A percentile compares a stretch with the other conserved stretches of the same genome.
Conservation (phyloP, 2,113 vertebrate species). For the Sminthopsis crassicaudata region DNA sequence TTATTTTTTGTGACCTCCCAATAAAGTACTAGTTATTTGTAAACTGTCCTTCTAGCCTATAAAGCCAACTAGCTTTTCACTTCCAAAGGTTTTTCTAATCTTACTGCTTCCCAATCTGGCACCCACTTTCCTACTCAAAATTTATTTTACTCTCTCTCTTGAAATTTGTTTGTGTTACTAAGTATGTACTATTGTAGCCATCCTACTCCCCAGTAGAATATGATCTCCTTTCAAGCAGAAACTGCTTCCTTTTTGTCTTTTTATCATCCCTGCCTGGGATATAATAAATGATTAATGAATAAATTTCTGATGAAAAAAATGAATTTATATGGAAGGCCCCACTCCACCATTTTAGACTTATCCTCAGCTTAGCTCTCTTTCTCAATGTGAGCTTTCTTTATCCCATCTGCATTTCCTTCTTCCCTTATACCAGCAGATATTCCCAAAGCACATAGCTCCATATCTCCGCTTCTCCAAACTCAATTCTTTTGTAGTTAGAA, state of each 20-base stretch:
- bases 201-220: not conserved
- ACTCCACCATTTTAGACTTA: not conserved
- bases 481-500: not conserved
- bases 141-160: not conserved
- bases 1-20: conserved; percentile 32
- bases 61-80: conserved; percentile 1
- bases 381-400: not conserved
- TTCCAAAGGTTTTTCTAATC: conserved; percentile 56
- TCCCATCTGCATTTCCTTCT: not conserved
- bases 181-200: not conserved
- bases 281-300: not conserved
- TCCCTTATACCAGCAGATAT: not conserved
- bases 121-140: not conserved
- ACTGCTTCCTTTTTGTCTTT: not conserved
- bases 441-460: not conserved
- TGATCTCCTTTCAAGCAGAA: not conserved
- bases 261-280: not conserved
- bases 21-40: conserved; percentile 26
- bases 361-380: not conserved
- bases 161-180: not conserved
- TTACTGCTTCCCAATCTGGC: conserved; percentile 11
- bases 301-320: not conserved
- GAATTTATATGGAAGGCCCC: not conserved
- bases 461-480: not conserved
- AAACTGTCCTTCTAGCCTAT: conserved; percentile 41